These are phyloP conservation scores for Sterrhoptilus dennistouni DNA, from an alignment of 2,113 vertebrate species.

Conservation along the genomic window DNA sequence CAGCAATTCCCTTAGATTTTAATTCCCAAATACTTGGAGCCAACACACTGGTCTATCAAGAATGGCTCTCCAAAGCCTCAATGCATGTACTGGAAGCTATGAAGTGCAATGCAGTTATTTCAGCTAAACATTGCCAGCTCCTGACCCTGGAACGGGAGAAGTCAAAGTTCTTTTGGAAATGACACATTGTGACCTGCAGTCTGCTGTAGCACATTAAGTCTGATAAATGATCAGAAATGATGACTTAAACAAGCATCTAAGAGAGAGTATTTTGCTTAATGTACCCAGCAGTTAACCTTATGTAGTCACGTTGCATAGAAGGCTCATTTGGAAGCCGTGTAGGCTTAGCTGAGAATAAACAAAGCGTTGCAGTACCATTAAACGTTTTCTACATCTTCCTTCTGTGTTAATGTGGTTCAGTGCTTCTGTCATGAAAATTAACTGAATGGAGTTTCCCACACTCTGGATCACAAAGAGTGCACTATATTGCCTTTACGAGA, in stretches of 20 bases:
- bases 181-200: slow-evolving; percentile 59
- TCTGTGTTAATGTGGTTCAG: slow-evolving; percentile 64
- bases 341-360: slow-evolving; percentile 54
- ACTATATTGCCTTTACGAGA: slow-evolving; percentile 44
- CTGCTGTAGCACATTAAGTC: slow-evolving; percentile 71
- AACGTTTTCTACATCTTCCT: slow-evolving; percentile 45
- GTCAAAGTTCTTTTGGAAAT: slow-evolving; percentile 66
- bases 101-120: background rate
- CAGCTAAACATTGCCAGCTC: slow-evolving; percentile 44
- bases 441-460: slow-evolving; percentile 55
- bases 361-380: slow-evolving; percentile 35
- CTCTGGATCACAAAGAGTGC: slow-evolving; percentile 61
- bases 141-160: slow-evolving; percentile 62
- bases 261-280: slow-evolving; percentile 64
- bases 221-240: slow-evolving; percentile 72
- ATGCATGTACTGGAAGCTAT: background rate
- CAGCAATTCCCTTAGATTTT: background rate
- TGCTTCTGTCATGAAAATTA: slow-evolving; percentile 66
- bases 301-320: slow-evolving; percentile 44
- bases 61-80: background rate
- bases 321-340: slow-evolving; percentile 61
- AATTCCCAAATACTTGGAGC: background rate
- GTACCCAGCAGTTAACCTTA: slow-evolving; percentile 68
- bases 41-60: background rate
- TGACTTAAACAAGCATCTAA: slow-evolving; percentile 73